A percentile compares a stretch with the other conserved stretches of the same genome.
These are phyloP conservation scores for Clostera curtula DNA, from an alignment of 2,888 invertebrate genomes.

Conservation along the genomic window DNA sequence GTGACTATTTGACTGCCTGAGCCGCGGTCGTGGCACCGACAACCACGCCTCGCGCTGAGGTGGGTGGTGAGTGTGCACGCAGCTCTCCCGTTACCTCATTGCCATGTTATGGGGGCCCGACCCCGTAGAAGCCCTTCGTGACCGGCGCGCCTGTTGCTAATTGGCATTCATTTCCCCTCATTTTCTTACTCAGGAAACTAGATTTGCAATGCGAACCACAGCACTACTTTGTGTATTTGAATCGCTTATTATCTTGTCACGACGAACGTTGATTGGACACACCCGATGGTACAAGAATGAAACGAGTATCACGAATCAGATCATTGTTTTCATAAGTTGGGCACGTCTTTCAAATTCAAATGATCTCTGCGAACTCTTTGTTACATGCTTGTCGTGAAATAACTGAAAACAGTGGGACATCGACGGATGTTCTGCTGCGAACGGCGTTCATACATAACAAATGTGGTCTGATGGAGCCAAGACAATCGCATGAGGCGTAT, in stretches of 20 bases:
- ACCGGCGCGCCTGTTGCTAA: constrained; percentile 29
- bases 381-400: constrained; percentile 42
- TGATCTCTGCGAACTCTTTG: constrained; percentile 38
- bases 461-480: constrained; percentile 46
- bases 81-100: constrained; percentile 73
- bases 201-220: constrained; percentile 10
- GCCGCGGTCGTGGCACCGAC: constrained; percentile 44
- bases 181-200: constrained; percentile 21
- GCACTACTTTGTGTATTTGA: constrained; percentile 11
- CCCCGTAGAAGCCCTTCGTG: constrained; percentile 56
- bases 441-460: constrained; percentile 57
- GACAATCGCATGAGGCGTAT: constrained; percentile 50
- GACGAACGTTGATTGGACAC: constrained; percentile 11
- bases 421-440: constrained; percentile 53
- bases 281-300: constrained; percentile 12
- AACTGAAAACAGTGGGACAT: constrained; percentile 62
- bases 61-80: constrained; percentile 65
- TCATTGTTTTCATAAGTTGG: constrained; percentile 34
- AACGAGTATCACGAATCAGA: constrained; percentile 27
- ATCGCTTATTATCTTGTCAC: constrained; percentile 12
- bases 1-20: constrained; percentile 65
- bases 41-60: constrained; percentile 64
- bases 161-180: constrained; percentile 32
- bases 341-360: constrained; percentile 42
- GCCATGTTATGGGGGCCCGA: constrained; percentile 65